These are phyloP conservation scores for Drosophila asahinai DNA, from an alignment of 1,140 invertebrate genomes.

Conservation along the genomic window DNA sequence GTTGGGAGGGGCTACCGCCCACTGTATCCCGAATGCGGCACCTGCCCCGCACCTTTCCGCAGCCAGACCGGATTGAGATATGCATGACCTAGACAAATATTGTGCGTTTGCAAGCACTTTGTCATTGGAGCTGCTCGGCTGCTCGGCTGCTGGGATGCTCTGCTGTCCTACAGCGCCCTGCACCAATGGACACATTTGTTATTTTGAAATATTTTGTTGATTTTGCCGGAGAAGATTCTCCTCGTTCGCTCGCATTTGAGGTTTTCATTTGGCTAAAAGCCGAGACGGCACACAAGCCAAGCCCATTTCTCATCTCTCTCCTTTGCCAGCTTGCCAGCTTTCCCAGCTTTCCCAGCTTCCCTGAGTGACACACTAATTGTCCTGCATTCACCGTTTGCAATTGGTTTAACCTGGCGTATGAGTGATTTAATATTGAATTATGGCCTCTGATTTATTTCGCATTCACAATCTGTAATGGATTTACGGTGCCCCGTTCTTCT, in stretches of 20 bases:
- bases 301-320: slow-evolving; percentile 55
- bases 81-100: slow-evolving; percentile 80
- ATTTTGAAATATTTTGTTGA: slow-evolving; percentile 83
- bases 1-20: background rate
- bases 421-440: slow-evolving; percentile 83
- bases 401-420: slow-evolving; percentile 80
- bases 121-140: slow-evolving; percentile 56
- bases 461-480: slow-evolving; percentile 70
- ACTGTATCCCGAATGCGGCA: slow-evolving; percentile 1
- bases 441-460: slow-evolving; percentile 66
- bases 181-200: slow-evolving; percentile 74
- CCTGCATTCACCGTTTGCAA: slow-evolving; percentile 56
- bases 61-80: slow-evolving; percentile 53
- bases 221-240: slow-evolving; percentile 66
- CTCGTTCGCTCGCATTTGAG: slow-evolving; percentile 57
- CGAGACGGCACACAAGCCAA: slow-evolving; percentile 36
- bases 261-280: slow-evolving; percentile 79
- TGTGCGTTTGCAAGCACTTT: slow-evolving; percentile 79
- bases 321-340: slow-evolving; percentile 13
- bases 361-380: slow-evolving; percentile 76
- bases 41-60: slow-evolving; percentile 7
- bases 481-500: slow-evolving; percentile 50
- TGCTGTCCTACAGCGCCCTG: slow-evolving; percentile 13
- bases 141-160: background rate
- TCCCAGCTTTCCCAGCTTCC: slow-evolving; percentile 9